Conservation (phyloP, 2,888 invertebrate species). For the Laothoe populi region DNA sequence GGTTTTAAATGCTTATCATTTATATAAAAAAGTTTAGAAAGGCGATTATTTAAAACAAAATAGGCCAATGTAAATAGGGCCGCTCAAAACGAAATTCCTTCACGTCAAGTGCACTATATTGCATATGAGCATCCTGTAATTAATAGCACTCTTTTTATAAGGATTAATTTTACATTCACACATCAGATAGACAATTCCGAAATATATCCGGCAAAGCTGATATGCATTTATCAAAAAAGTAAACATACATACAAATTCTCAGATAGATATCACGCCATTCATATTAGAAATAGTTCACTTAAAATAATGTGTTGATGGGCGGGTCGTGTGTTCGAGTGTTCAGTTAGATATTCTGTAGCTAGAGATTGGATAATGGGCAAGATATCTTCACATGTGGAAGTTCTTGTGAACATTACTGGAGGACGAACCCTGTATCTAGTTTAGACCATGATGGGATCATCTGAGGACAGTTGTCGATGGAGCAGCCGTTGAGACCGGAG, state of each 20-base stretch:
- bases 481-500: conserved; percentile 72
- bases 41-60: neutral
- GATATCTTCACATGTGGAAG: neutral
- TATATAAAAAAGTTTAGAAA: neutral
- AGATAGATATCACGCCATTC: too few species aligned
- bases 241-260: neutral
- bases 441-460: conserved; percentile 83
- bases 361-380: neutral
- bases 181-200: neutral
- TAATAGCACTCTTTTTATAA: conserved; percentile 2
- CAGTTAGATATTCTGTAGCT: neutral
- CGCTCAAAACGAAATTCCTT: neutral
- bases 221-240: neutral
- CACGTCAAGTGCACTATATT: neutral
- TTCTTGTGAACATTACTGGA: conserved; percentile 3
- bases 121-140: neutral
- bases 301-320: neutral
- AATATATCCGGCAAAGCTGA: neutral
- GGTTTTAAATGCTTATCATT: neutral
- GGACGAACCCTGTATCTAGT: neutral
- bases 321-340: neutral
- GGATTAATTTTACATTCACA: conserved; percentile 8
- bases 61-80: conserved; percentile 1
- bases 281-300: neutral
- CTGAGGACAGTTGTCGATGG: conserved; percentile 79